Base-by-base conservation (phyloP, 2,888 invertebrate genomes). In the Stratiomys singularior region DNA sequence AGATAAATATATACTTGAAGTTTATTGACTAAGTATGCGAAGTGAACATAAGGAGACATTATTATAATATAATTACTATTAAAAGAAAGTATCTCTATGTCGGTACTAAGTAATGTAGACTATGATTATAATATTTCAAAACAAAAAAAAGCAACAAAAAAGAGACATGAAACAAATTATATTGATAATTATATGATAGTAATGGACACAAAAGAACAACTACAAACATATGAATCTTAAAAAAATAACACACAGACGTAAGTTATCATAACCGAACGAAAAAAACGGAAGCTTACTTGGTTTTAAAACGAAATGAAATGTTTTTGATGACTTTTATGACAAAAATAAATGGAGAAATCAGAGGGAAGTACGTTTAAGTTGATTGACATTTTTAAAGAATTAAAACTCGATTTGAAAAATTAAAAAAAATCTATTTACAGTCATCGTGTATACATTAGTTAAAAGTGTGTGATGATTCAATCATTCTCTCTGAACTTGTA, bases 391-490 rank as follows among this genome's bases (percentile, higher is more conserved):
- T 37, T 37, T 37, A 5, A 37, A 37, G 37, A 37, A 37, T 37
- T 5, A 37, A 37, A 5, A 44, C 64, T 47, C 66, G 27, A 44
- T 28, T 28, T 28, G 46, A 56, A 76, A 76, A 60, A 5, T 23
- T 7, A 23, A 60, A 58, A 27, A 21, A 71, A 52, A 47, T 21
- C 74, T 58, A 74, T 74, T n/a, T 37, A 25, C 7, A 21, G 60
- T 25, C n/a, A 52, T 15, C 52, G 52, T n/a, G n/a, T 60, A 67
- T 67, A 67, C 28, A 66, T 66, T 5, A 13, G 44, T 67, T 18
- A 37, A 67, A n/a, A n/a, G n/a, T n/a, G n/a, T 46, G 44, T 67
- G 44, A 67, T 67, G 67, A 67, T 71, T 27, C 23, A 27, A 71
- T 71, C 56, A 71, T 52, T 37, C 37, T 5, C 3, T 37, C 37